phyloP scores from a whole-genome alignment of 2,113 vertebrate genomes.

The Rallus limicola region DNA sequence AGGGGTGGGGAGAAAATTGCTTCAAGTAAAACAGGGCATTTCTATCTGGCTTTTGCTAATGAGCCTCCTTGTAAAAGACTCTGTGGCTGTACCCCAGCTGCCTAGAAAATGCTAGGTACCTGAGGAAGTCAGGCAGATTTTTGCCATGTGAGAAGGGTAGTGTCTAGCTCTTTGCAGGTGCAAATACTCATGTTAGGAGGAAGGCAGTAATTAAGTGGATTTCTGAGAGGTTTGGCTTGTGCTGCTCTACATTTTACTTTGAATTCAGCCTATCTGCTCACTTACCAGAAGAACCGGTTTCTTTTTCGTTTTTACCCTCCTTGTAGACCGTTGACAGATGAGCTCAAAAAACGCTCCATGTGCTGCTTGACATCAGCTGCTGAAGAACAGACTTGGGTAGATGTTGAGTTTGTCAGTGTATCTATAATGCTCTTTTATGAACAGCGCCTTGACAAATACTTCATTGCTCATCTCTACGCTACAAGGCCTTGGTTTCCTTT shows the following conservation, averaged over 20 bases:
- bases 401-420: constrained; percentile 22
- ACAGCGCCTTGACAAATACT: neutral
- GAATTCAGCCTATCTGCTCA: neutral
- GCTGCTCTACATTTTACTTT: neutral
- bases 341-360: constrained; percentile 10
- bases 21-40: neutral
- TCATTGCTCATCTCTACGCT: neutral
- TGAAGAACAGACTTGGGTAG: constrained; percentile 31
- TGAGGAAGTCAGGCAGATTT: neutral
- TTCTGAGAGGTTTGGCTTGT: neutral
- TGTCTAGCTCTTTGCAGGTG: neutral
- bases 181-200: neutral
- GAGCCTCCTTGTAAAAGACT: neutral
- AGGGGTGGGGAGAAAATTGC: neutral
- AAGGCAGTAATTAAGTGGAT: neutral
- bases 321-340: neutral
- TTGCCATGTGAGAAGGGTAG: neutral
- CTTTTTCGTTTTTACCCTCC: neutral
- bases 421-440: constrained; percentile 35
- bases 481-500: neutral
- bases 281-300: neutral
- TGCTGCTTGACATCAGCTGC: constrained; percentile 27
- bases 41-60: neutral
- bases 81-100: neutral
- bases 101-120: neutral